These are phyloP conservation scores for Agelaius tricolor DNA, from an alignment of 2,113 vertebrate species.

Conservation along the genomic window DNA sequence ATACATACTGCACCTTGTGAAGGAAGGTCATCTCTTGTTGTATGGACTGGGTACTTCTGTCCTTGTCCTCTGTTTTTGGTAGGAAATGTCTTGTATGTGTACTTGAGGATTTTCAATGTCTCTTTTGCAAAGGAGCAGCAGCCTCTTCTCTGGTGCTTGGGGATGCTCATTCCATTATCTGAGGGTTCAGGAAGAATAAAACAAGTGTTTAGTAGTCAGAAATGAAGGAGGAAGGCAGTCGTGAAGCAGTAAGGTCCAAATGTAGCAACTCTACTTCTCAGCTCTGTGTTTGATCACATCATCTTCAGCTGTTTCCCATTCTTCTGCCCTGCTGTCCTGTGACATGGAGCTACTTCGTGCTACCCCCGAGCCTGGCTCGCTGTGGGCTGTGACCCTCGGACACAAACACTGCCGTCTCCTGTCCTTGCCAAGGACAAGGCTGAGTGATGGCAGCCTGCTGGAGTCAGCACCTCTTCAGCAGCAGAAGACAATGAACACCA, in stretches of 20 bases:
- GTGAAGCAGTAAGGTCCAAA: not conserved
- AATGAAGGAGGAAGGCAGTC: not conserved
- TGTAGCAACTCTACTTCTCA: not conserved
- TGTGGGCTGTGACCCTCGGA: accelerated
- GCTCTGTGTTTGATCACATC: not conserved
- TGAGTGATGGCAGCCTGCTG: accelerated
- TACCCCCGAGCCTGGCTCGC: accelerated
- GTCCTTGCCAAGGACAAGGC: not conserved
- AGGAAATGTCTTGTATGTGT: not conserved
- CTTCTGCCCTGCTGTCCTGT: not conserved
- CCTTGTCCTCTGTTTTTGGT: not conserved
- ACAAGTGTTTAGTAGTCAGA: not conserved
- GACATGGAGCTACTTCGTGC: not conserved
- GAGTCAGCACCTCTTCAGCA: not conserved
- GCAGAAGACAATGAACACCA: not conserved
- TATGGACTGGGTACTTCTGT: not conserved
- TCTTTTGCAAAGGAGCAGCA: not conserved
- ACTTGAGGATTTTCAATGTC: not conserved
- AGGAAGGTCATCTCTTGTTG: not conserved
- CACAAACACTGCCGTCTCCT: accelerated
- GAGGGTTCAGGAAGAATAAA: not conserved
- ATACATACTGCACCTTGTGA: not conserved
- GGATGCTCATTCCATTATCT: not conserved
- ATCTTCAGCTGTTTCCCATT: not conserved
- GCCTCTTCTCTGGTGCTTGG: not conserved